Base-by-base conservation (phyloP, 2,113 vertebrate species). In the Leucoraja erinaceus region DNA sequence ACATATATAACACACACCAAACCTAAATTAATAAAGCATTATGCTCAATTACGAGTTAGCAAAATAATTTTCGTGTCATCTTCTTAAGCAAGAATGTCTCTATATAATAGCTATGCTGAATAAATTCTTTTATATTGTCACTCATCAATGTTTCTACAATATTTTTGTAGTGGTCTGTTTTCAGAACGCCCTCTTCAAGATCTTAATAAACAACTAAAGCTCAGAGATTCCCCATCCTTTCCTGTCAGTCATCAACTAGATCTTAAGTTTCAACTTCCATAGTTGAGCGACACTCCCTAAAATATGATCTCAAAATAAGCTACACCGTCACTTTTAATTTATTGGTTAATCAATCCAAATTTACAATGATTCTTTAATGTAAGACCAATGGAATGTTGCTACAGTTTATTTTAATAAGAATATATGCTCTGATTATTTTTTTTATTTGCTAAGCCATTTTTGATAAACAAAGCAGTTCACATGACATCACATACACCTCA, bases 121-220 rank as follows among this genome's bases (percentile, higher is more conserved):
- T 88, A 88, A 88, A 88, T 66, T 88, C 59, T n/a, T 88, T 31
- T 81, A 81, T 66, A 66, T 31, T 88, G 83, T 88, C 83, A 63
- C 59, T 63, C 59, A 59, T 83, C 11, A 88, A 5, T 33, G n/a
- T n/a, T 88, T 28, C 28, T 61, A 88, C 59, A 63, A 86, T 31
- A 61, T 66, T n/a, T 61, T 28, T 33, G 28, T n/a, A 61, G 28
- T 33, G 28, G 28, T 88, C 14, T 63, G 4, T 88, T 88, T 86
- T 7, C n/a, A n/a, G 28, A 31, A 33, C n/a, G 6, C 61, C 31
- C 81, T 61, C 28, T n/a, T 84, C 81, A 59, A 14, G 83, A 63
- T 88, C 83, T 31, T 11, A 47, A 47, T 1, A 88, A 86, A 86
- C 28, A 16, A 31, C 11, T n/a, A 63, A n/a, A 86, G 28, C 12